These are phyloP conservation scores for Morpho helenor DNA, from an alignment of 2,888 invertebrate genomes.

Conservation along the genomic window DNA sequence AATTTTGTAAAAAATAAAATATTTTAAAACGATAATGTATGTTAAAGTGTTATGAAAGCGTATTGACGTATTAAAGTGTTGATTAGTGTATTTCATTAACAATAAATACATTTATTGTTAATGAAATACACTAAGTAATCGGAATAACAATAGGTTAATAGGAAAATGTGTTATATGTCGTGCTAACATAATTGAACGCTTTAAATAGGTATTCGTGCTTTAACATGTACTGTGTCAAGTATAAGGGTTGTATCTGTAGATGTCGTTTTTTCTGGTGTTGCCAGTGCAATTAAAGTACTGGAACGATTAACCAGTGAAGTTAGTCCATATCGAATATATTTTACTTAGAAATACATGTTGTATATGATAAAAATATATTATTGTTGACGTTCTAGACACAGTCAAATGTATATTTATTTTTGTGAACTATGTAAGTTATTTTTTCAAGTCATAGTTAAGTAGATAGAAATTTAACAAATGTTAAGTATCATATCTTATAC, in stretches of 20 bases:
- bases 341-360: conserved; percentile 10
- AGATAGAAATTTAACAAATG: conserved; percentile 23
- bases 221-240: conserved; percentile 11
- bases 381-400: conserved; percentile 27
- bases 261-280: no score
- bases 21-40: no score
- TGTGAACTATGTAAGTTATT: conserved; percentile 29
- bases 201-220: conserved; percentile 24
- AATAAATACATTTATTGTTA: no score
- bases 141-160: neutral
- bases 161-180: conserved; percentile 19
- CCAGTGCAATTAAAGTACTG: neutral
- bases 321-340: conserved; percentile 19
- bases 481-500: conserved; percentile 15
- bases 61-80: no score
- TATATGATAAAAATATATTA: conserved; percentile 16
- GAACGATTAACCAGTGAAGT: conserved; percentile 1
- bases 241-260: conserved; percentile 8
- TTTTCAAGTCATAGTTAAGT: conserved; percentile 27
- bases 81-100: no score
- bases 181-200: conserved; percentile 24
- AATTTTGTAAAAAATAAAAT: no score
- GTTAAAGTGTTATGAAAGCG: no score
- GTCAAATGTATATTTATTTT: conserved; percentile 29
- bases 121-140: neutral